Evolutionary conservation across 2,888 invertebrate species (phyloP), one percentile per base, ranked within the genome.

Genomic region (Cancer borealis): DNA sequence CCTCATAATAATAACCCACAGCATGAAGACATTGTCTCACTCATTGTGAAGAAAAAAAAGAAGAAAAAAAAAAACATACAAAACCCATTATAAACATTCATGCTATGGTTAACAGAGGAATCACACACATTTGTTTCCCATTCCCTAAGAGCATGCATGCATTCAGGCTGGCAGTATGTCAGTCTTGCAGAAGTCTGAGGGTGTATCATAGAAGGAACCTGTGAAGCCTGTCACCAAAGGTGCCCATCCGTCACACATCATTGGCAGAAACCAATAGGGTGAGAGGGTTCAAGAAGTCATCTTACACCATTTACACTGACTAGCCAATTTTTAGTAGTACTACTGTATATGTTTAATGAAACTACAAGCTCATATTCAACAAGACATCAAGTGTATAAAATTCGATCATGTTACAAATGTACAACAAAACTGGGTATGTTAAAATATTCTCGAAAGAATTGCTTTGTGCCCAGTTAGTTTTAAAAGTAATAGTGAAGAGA

Each of bases 151-250:
- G 91, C 91, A 93, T 93, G 91, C 91, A 93, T 93, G 93, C 93
- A 87, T 91, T 46, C 91, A 93, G 93, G 91, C 93, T 93, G 93
- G 93, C 93, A 87, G 39, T 93, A n/a, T 91, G 93, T 93, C 93
- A 93, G 93, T 93, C 93, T 91, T 91, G 93, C 93, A 87, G 91
- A 93, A 91, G 93, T 93, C 93, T 87, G 89, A 88, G 93, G 93
- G 93, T 93, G 47, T 87, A 60, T 88, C 60, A 88, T 49, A 54
- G 84, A 60, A 91, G 87, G 90, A 60, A 47, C 46, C 92, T 26
- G 73, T 73, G 30, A 84, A 84, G 84, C 92, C 92, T 90, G 87
- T 47, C 79, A 92, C 92, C 89, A 94, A 92, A 39, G 73, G 46
- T 84, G 45, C 91, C 94, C 94, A 91, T 94, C 94, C 49, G 47